Conservation (phyloP, 2,113 vertebrate species). For the Phylloscopus trochilus region DNA sequence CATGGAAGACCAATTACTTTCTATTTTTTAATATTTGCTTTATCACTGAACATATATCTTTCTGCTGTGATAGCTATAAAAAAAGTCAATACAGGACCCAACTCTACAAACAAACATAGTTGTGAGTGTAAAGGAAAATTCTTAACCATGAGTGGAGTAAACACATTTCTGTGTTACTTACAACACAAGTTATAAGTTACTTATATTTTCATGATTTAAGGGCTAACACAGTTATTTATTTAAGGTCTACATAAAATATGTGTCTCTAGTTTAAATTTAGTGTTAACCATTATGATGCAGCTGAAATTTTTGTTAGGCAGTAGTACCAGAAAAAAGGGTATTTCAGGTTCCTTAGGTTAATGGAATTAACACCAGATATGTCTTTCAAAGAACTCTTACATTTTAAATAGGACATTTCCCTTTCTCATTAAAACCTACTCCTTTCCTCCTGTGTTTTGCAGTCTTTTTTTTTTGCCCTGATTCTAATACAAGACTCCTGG, state of each 20-base stretch:
- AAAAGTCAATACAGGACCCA: conserved; percentile 46
- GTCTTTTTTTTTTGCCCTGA: not conserved
- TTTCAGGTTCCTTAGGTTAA: not conserved
- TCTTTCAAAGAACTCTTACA: not conserved
- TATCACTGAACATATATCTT: conserved; percentile 42
- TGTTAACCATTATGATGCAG: not conserved
- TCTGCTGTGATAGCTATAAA: conserved; percentile 52
- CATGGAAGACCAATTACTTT: conserved; percentile 50
- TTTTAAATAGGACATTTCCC: not conserved
- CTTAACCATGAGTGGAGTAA: conserved; percentile 32
- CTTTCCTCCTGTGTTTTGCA: conserved; percentile 1
- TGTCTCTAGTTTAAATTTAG: not conserved
- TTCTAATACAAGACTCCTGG: not conserved
- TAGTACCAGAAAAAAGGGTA: not conserved
- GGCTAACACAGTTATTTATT: too few relatives aligned
- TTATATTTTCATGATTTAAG: too few relatives aligned
- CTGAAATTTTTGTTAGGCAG: not conserved
- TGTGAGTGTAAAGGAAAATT: conserved; percentile 49
- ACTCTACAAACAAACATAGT: conserved; percentile 57
- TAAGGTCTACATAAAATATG: not conserved
- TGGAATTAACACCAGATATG: not conserved
- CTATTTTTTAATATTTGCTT: conserved; percentile 54
- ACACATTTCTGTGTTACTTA: not conserved
- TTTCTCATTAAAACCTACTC: not conserved
- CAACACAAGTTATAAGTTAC: too few relatives aligned